Evolutionary conservation across 2,888 invertebrate genomes (phyloP), one percentile per base, ranked within the genome.

Genomic region (Drosophila silvestris): DNA sequence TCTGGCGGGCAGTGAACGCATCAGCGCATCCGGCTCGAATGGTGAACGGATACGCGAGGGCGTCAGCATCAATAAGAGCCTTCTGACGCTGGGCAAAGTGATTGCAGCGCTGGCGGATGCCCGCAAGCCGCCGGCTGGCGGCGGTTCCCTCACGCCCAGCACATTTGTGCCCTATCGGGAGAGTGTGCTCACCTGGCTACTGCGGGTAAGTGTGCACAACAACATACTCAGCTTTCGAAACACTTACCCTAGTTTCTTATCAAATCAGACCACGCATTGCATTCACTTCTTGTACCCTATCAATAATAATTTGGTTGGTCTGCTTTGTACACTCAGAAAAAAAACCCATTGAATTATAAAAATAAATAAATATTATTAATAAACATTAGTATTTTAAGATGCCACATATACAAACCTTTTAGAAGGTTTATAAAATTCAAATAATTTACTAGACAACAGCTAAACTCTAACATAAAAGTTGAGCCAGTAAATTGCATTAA

Each of bases 131-230:
- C 61, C 0, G 57, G 39, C 32, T 26, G 83, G 70, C 32, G 93
- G 3, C 22, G 32, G 58, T 30, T 22, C 92, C 59, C 91, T 93
- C 70, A 81, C 81, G n/a, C 77, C 79, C 35, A 68, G 60, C 57
- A 94, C 94, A 68, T 96, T 96, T 93, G 96, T 97, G 16, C 97
- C 97, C 0, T 97, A 97, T 92, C 94, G 97, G 65, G 97, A 97
- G 85, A 97, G 97, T 51, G 96, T 97, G 16, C 94, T 97, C 50
- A 97, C 97, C 10, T 97, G 97, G 96, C 93, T 96, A 58, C 92
- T 96, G 54, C 95, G 95, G 94, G 96, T 96, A 93, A 95, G 95
- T 95, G 58, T 26, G 32, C 33, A 58, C 7, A 47, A 22, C 14
- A 26, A 19, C 19, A 51, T 2, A 54, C 50, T 7, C 7, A 26